These are phyloP conservation scores for Chrysolina oricalcia DNA, from an alignment of 2,888 invertebrate genomes.

Conservation along the genomic window DNA sequence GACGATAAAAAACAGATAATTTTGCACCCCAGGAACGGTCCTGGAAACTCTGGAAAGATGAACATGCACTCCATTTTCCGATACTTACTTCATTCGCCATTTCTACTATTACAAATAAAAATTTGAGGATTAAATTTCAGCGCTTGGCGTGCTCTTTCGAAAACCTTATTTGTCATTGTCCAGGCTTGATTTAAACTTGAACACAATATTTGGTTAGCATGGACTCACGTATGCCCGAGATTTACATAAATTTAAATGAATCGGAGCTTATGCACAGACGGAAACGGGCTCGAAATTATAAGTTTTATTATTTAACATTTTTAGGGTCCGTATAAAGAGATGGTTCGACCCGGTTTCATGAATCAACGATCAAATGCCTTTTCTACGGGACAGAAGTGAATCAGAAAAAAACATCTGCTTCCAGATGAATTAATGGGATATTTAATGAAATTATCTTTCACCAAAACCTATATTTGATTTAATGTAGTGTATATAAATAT, in stretches of 20 bases:
- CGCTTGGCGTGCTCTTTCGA: constrained; percentile 34
- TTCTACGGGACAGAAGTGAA: too few species aligned
- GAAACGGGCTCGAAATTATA: constrained; percentile 26
- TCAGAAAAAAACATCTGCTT: too few species aligned
- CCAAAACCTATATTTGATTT: too few species aligned
- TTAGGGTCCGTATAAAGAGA: not conserved
- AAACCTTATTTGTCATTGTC: constrained; percentile 37
- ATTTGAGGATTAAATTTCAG: constrained; percentile 22
- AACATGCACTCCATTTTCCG: not conserved
- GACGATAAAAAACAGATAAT: too few species aligned
- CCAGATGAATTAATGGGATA: too few species aligned
- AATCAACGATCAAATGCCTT: too few species aligned
- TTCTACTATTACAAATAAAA: not conserved
- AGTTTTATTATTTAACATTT: constrained; percentile 33
- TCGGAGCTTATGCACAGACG: constrained; percentile 31
- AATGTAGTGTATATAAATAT: too few species aligned
- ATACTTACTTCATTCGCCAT: not conserved
- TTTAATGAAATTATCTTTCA: too few species aligned
- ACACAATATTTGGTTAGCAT: constrained; percentile 35
- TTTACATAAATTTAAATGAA: constrained; percentile 39
- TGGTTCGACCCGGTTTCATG: not conserved
- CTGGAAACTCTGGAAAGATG: too few species aligned
- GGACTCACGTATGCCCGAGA: constrained; percentile 29
- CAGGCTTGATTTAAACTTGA: constrained; percentile 34
- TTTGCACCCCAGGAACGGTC: too few species aligned